These are phyloP conservation scores for Ibidorhyncha struthersii DNA, from an alignment of 2,113 vertebrate genomes.

Conservation along the genomic window DNA sequence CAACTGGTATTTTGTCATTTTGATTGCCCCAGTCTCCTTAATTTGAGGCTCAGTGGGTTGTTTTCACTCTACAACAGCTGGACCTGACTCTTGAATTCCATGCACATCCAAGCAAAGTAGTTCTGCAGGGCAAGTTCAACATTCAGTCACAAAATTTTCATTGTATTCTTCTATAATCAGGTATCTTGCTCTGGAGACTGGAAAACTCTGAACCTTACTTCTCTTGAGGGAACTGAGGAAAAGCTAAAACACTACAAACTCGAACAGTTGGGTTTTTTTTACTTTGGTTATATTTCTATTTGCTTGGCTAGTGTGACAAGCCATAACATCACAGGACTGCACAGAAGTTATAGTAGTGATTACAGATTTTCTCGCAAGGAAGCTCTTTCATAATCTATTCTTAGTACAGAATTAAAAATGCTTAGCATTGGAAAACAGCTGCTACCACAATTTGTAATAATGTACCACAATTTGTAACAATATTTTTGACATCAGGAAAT, in stretches of 20 bases:
- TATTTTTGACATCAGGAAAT: not conserved
- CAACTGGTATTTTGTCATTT: not conserved
- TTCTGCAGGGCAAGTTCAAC: not conserved
- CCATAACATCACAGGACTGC: not conserved
- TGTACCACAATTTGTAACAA: too few species aligned
- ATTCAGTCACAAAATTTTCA: not conserved
- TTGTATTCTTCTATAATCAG: fast-evolving
- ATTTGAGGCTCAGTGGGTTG: not conserved
- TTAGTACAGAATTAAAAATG: not conserved
- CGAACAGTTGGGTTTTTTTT: not conserved
- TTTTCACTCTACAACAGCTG: not conserved
- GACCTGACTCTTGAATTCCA: not conserved
- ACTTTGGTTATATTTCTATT: not conserved
- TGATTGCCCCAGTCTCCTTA: not conserved
- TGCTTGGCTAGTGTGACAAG: not conserved
- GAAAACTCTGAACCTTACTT: not conserved
- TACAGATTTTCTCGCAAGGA: not conserved
- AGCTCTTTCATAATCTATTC: not conserved
- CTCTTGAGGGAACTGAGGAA: not conserved
- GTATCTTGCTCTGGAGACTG: not conserved
- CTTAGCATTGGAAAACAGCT: not conserved
- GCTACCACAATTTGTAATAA: not conserved
- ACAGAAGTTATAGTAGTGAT: not conserved
- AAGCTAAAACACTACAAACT: not conserved
- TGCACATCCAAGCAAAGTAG: not conserved